Evolutionary conservation across 2,888 invertebrate species (phyloP), one percentile per base, ranked within the genome.

Genomic region (Orgyia antiqua): DNA sequence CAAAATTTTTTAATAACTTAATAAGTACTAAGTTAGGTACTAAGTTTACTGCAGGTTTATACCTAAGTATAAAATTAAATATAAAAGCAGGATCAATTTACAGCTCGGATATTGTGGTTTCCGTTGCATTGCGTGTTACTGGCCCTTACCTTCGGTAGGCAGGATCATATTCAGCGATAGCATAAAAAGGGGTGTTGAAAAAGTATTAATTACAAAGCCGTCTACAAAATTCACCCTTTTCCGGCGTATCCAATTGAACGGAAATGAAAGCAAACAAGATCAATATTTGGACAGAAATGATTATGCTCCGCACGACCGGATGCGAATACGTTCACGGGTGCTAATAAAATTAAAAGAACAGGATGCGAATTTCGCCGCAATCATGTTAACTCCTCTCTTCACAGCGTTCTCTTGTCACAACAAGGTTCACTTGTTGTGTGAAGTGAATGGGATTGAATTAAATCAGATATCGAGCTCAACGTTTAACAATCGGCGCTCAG

Each of bases 201-300:
- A 49, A 46, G 67, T 70, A 75, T 80, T 68, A 68, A 75, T 75
- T 75, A 68, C 71, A 45, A 52, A 49, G 45, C 61, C 61, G 57
- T 61, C 54, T 46, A 61, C 58, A 61, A 68, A 72, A 67, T 66
- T 65, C 63, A 63, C 74, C 71, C 73, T 68, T 68, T 73, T 77
- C 72, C 75, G 64, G 64, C 50, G 45, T 42, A 59, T 59, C 60
- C 52, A 71, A 69, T 62, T 43, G 52, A 74, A 65, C 71, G 79
- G 79, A 80, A 77, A 65, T 63, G 54, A 72, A 15, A 15, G 6
- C 4, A 15, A 77, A 80, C 80, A 79, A 73, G 68, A 68, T 82
- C 80, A 84, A 84, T 84, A 83, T 84, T 83, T 83, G 60, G 83
- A 82, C 83, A 80, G 74, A 73, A 76, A 74, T 70, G 67, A 82